Evolutionary conservation across 2,113 vertebrate species (phyloP).

Genomic region (Podarcis cretensis): DNA sequence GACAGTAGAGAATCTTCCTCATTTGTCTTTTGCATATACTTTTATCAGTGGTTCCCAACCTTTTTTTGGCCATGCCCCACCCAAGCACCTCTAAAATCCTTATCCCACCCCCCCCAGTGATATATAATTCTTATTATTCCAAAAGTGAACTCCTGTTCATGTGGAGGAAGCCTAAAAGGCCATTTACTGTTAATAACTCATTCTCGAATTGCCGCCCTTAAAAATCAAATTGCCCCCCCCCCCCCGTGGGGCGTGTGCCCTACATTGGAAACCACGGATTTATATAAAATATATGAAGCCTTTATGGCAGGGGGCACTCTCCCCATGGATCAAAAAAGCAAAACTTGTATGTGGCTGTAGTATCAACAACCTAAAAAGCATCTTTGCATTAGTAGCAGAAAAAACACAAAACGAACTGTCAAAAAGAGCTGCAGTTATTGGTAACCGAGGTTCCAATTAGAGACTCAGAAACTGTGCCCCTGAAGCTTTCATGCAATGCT

Average conservation of each 20-base stretch:
- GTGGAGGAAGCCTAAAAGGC: no score
- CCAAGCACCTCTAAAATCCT: no score
- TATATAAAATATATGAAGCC: neutral
- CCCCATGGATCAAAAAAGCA: neutral
- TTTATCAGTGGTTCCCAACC: no score
- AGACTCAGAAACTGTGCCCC: neutral
- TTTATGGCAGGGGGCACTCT: no score
- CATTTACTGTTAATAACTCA: no score
- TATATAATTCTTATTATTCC: no score
- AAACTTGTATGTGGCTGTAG: neutral
- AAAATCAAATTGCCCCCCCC: no score
- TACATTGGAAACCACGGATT: no score
- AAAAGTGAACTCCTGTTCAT: no score
- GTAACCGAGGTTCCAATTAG: neutral
- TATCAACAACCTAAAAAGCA: neutral
- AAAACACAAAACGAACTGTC: neutral
- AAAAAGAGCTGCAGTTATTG: neutral
- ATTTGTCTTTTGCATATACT: neutral
- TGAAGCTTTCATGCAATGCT: neutral
- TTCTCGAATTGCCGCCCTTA: no score
- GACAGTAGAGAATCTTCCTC: neutral
- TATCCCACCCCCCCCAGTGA: fast-evolving
- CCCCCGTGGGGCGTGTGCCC: no score
- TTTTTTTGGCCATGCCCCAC: no score
- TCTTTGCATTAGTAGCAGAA: neutral